Base-by-base conservation (phyloP, 2,797 vertebrate species). In the Coilia nasus region DNA sequence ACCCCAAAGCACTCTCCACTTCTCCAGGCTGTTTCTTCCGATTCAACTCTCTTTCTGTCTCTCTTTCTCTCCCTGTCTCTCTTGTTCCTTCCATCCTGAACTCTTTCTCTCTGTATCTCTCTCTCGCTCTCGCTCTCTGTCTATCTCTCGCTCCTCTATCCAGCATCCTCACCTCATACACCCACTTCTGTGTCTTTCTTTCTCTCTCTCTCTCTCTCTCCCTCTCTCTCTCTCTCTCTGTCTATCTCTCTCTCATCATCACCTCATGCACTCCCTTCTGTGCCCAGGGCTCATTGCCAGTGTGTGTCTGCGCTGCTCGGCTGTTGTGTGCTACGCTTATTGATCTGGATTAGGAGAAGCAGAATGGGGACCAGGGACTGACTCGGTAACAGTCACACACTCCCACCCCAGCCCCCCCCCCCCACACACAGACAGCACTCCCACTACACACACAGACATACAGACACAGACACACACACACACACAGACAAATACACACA, bases 271-370 rank as follows among this genome's bases (percentile, higher is more conserved):
- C 14, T 35, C 15, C 5, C 28, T 6, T 6, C 67, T 35, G 31
- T 35, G 28, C 67, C 28, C 67, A 35, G 28, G 28, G 67, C 28
- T 67, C 62, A 67, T 28, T 12, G 14, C 62, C 62, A 67, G 11
- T 9, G 12, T 28, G 62, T 6, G 5, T 35, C 67, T 19, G 67
- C 15, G 25, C 67, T 6, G 6, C 21, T 1, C 0, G 60, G 67
- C 67, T 75, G 28, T 75, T 75, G 67, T 75, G 67, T 75, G 67
- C 67, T 75, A 4, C 17, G 67, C 67, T 15, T 35, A 75, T 75
- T 35, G 67, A 75, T 75, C 67, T 35, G 67, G 67, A 75, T 75
- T 23, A 75, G 67, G 28, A 75, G 67, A 0, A 35, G 28, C 14
- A 35, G 67, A 2, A 11, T 75, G 67, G 67, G 67, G 67, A 75